These are phyloP conservation scores for Apamea crenata DNA, from an alignment of 2,888 invertebrate genomes.

Conservation along the genomic window DNA sequence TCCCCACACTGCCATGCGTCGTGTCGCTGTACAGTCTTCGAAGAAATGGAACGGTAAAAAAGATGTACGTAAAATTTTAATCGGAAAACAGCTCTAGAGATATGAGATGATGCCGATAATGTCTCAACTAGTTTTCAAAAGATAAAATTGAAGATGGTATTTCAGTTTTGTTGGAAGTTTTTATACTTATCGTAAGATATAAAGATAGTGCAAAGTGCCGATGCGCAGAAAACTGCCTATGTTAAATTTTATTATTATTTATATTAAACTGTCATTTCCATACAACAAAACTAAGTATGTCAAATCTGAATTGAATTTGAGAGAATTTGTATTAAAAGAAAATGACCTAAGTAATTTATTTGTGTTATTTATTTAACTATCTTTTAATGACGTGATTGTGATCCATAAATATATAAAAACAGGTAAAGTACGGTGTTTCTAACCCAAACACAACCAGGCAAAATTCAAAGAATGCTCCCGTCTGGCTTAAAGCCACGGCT, in stretches of 20 bases:
- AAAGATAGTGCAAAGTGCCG: conserved; percentile 32
- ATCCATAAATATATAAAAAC: background rate
- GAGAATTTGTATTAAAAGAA: background rate
- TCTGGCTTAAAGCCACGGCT: background rate
- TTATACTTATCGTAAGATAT: conserved; percentile 39
- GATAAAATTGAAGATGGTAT: conserved; percentile 66
- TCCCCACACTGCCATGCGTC: conserved; percentile 72
- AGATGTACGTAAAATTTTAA: conserved; percentile 43
- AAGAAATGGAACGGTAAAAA: conserved; percentile 68
- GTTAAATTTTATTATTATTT: background rate
- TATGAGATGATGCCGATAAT: conserved; percentile 71
- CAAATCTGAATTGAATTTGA: background rate
- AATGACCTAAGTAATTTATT: background rate
- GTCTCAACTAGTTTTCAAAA: conserved; percentile 64
- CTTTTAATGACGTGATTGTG: background rate
- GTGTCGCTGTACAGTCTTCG: conserved; percentile 62
- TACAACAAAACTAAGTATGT: background rate
- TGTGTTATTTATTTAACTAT: background rate
- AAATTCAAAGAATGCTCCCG: background rate
- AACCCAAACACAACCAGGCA: background rate
- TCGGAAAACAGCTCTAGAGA: conserved; percentile 49
- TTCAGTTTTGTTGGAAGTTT: conserved; percentile 20
- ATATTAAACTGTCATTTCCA: no score
- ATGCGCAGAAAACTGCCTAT: background rate
- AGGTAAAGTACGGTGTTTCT: background rate